These are phyloP conservation scores for Sclerodermus sp. DNA, from an alignment of 2,888 invertebrate genomes.

Conservation along the genomic window DNA sequence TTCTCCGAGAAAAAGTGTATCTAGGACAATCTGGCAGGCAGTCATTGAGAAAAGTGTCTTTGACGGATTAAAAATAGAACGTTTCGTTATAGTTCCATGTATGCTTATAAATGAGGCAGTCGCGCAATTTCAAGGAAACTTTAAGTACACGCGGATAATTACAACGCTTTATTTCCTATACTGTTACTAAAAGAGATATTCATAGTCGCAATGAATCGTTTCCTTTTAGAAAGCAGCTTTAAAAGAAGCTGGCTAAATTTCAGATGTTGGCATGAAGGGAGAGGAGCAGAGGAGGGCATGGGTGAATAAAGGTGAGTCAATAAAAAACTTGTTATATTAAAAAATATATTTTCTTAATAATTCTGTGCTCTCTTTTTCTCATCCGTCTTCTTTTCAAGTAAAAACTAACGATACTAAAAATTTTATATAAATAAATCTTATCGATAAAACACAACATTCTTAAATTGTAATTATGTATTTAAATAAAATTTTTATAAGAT, in stretches of 20 bases:
- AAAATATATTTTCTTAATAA: slow-evolving; percentile 48
- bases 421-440: slow-evolving; percentile 39
- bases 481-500: too few relatives aligned
- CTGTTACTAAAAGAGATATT: too few relatives aligned
- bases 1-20: slow-evolving; percentile 26
- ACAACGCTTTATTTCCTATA: too few relatives aligned
- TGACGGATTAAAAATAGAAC: slow-evolving; percentile 48
- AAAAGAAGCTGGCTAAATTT: too few relatives aligned
- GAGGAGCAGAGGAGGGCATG: slow-evolving; percentile 2
- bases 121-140: too few relatives aligned
- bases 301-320: slow-evolving; percentile 10
- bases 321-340: slow-evolving; percentile 30
- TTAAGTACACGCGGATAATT: too few relatives aligned
- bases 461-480: slow-evolving; percentile 21
- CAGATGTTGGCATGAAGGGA: too few relatives aligned
- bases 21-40: slow-evolving; percentile 34
- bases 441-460: slow-evolving; percentile 21
- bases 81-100: slow-evolving; percentile 12
- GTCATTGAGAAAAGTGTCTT: slow-evolving; percentile 39
- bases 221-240: too few relatives aligned
- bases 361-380: too few relatives aligned
- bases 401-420: slow-evolving; percentile 35
- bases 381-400: too few relatives aligned
- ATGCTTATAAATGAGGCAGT: too few relatives aligned
- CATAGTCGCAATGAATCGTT: too few relatives aligned